Conservation (phyloP, 2,797 vertebrate genomes). For the Forpus xanthops region DNA sequence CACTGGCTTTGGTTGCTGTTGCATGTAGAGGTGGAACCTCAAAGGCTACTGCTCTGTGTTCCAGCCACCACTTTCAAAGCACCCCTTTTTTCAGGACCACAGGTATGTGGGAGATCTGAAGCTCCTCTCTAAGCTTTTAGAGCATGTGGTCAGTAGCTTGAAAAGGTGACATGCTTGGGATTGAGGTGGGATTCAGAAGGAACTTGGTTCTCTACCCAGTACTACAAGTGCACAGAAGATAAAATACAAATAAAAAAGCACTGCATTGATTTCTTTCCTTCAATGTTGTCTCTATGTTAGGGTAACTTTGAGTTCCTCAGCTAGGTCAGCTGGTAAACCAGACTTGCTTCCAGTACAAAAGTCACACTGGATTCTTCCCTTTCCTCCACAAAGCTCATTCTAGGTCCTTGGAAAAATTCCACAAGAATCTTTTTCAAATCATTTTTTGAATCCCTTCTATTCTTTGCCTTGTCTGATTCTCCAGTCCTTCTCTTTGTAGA, state of each 20-base stretch:
- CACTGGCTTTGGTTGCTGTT: not conserved
- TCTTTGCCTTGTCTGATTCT: conserved; percentile 18
- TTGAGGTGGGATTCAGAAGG: not conserved
- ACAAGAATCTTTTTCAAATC: not conserved
- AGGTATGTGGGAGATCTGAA: not conserved
- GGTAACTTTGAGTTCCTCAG: not conserved
- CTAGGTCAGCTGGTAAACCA: not conserved
- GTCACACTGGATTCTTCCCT: not conserved
- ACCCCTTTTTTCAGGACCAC: not conserved
- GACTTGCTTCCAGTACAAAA: not conserved
- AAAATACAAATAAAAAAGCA: not conserved
- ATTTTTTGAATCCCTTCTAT: not conserved
- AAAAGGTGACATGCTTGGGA: not conserved
- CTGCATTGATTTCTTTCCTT: not conserved
- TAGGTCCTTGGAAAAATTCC: conserved; percentile 9
- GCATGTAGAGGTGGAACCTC: not conserved
- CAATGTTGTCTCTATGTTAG: not conserved
- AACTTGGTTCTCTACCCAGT: not conserved
- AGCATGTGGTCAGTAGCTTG: not conserved
- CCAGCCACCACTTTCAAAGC: not conserved
- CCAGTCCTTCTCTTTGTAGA: conserved; percentile 32
- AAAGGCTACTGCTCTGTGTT: not conserved
- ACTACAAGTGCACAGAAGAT: not conserved
- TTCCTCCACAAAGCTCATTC: not conserved
- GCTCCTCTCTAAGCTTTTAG: not conserved